Evolutionary conservation across 2,888 invertebrate genomes (phyloP).

Genomic region (Lithophane leautieri): DNA sequence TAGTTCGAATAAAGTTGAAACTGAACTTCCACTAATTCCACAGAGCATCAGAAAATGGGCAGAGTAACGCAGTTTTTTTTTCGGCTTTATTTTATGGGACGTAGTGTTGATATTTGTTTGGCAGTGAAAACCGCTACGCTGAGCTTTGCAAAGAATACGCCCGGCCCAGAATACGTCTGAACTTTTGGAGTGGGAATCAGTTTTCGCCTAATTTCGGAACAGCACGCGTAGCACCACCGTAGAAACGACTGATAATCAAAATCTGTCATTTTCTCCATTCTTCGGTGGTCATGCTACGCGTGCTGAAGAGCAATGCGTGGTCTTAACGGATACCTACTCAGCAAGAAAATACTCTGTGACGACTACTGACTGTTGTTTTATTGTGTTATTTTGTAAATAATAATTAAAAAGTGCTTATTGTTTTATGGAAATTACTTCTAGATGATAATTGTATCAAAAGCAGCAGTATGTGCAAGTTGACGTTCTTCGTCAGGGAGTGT

Average conservation of each 20-base stretch:
- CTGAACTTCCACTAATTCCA: neutral
- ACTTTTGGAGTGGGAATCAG: neutral
- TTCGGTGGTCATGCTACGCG: too few species aligned
- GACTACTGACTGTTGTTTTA: neutral
- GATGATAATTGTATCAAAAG: neutral
- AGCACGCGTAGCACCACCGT: too few species aligned
- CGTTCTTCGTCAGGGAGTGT: neutral
- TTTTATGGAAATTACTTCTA: neutral
- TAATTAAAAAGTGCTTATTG: neutral
- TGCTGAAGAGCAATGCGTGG: neutral
- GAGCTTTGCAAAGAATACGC: neutral
- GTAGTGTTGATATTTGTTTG: neutral
- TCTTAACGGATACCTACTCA: neutral
- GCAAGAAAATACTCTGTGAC: neutral
- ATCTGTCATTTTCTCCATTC: too few species aligned
- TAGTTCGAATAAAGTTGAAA: neutral
- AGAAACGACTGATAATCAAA: too few species aligned
- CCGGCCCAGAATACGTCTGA: neutral
- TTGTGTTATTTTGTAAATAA: conserved; percentile 5
- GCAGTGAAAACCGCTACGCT: neutral
- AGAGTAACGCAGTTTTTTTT: neutral
- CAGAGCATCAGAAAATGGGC: neutral
- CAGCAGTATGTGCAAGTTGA: conserved; percentile 1
- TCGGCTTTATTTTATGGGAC: neutral
- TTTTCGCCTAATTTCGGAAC: neutral